A percentile compares a stretch with the other conserved stretches of the same genome.
Evolutionary conservation across 2,888 invertebrate species (phyloP).

Genomic region (Bombylius major): DNA sequence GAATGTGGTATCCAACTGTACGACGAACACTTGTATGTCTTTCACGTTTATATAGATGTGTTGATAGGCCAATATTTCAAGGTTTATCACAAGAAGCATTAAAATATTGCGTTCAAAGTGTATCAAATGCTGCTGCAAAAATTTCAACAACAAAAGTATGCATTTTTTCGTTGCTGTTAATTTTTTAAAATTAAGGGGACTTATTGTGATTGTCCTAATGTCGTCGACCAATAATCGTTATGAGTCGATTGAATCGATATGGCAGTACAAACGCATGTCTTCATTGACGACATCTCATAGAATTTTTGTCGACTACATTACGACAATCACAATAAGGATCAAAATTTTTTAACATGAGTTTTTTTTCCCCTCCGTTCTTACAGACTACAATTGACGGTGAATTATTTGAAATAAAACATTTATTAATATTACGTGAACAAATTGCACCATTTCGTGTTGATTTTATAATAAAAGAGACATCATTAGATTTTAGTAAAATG

Average conservation of each 20-base stretch:
- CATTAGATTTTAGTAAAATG: conserved; percentile 85
- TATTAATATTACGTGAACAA: conserved; percentile 91
- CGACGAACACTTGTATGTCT: conserved; percentile 87
- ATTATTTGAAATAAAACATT: conserved; percentile 95
- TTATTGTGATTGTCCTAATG: too few relatives aligned
- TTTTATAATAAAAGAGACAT: conserved; percentile 83
- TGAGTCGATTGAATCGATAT: too few relatives aligned
- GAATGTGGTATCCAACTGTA: conserved; percentile 99
- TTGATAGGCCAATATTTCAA: conserved; percentile 92
- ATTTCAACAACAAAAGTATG: conserved; percentile 59
- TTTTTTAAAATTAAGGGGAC: not conserved
- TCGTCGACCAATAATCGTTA: too few relatives aligned
- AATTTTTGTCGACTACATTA: too few relatives aligned
- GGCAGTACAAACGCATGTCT: too few relatives aligned
- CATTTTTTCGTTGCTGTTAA: not conserved
- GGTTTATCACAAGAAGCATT: conserved; percentile 94
- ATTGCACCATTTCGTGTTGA: conserved; percentile 97
- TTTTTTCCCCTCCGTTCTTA: not conserved
- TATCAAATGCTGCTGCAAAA: conserved; percentile 65
- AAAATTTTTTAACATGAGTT: not conserved
- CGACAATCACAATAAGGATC: not conserved
- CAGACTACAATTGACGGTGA: conserved; percentile 79
- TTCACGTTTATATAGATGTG: conserved; percentile 75
- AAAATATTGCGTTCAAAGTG: conserved; percentile 79
- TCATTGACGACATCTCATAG: not conserved